These are phyloP conservation scores for Drosophila mojavensis DNA, from an alignment of 1,140 invertebrate genomes.

Conservation along the genomic window DNA sequence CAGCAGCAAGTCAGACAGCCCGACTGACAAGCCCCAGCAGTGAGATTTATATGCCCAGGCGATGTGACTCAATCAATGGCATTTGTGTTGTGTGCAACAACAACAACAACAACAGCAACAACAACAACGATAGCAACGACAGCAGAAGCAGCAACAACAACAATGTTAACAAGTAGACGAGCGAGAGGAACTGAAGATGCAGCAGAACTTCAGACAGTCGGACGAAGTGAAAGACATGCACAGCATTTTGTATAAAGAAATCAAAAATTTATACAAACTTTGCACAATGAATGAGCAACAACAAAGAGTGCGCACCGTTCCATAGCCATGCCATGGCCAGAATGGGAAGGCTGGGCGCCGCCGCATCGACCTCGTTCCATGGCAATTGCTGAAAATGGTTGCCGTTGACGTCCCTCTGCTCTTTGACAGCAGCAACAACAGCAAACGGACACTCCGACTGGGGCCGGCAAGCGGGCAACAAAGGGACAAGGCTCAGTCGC, in stretches of 20 bases:
- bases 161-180: constrained; percentile 16
- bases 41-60: constrained; percentile 81
- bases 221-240: constrained; percentile 65
- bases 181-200: constrained; percentile 23
- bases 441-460: constrained; percentile 45
- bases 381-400: constrained; percentile 80
- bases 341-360: constrained; percentile 25
- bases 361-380: constrained; percentile 50
- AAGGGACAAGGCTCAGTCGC: constrained; percentile 54
- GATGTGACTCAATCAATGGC: constrained; percentile 82
- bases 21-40: constrained; percentile 74
- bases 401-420: constrained; percentile 47
- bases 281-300: constrained; percentile 81
- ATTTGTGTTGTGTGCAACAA: constrained; percentile 68
- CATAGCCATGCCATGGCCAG: constrained; percentile 30
- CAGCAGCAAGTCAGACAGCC: constrained; percentile 40
- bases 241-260: constrained; percentile 82
- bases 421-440: constrained; percentile 48
- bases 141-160: constrained; percentile 15
- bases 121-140: constrained; percentile 36
- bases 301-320: constrained; percentile 55
- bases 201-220: constrained; percentile 65
- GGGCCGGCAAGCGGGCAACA: constrained; percentile 41
- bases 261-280: constrained; percentile 83
- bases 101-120: constrained; percentile 32